Evolutionary conservation across 2,113 vertebrate species (phyloP).

Genomic region (Sminthopsis crassicaudata): DNA sequence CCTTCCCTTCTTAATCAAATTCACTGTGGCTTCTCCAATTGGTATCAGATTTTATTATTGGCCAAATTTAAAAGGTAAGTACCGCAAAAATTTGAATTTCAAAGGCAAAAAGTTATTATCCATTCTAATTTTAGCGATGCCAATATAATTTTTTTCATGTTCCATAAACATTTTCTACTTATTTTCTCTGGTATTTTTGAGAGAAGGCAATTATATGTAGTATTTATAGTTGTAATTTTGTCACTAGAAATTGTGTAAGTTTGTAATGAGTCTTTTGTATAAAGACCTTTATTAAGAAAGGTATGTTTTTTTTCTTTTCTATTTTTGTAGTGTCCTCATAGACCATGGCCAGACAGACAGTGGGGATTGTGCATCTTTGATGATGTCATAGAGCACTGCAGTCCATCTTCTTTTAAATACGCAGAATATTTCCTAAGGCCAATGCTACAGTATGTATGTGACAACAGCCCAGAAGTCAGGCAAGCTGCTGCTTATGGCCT

Average conservation of each 20-base stretch:
- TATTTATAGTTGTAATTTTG: neutral
- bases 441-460: slow-evolving; percentile 94
- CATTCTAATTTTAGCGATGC: slow-evolving; percentile 24
- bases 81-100: neutral
- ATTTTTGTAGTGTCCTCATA: slow-evolving; percentile 90
- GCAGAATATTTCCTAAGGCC: slow-evolving; percentile 95
- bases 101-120: slow-evolving; percentile 32
- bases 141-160: neutral
- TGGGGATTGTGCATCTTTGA: slow-evolving; percentile 99
- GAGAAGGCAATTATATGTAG: neutral
- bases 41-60: slow-evolving; percentile 8
- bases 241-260: neutral
- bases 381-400: slow-evolving; percentile 97
- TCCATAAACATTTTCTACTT: neutral
- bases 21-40: neutral
- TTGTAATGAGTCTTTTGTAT: neutral
- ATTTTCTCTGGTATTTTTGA: neutral
- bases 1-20: neutral
- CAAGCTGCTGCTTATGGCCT: slow-evolving; percentile 97
- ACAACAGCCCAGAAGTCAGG: slow-evolving; percentile 94
- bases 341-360: slow-evolving; percentile 97
- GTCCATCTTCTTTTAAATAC: slow-evolving; percentile 96
- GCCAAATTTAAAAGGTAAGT: neutral
- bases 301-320: slow-evolving; percentile 31
- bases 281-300: neutral